Base-by-base conservation (phyloP, 2,888 invertebrate genomes). In the Melanophora roralis region DNA sequence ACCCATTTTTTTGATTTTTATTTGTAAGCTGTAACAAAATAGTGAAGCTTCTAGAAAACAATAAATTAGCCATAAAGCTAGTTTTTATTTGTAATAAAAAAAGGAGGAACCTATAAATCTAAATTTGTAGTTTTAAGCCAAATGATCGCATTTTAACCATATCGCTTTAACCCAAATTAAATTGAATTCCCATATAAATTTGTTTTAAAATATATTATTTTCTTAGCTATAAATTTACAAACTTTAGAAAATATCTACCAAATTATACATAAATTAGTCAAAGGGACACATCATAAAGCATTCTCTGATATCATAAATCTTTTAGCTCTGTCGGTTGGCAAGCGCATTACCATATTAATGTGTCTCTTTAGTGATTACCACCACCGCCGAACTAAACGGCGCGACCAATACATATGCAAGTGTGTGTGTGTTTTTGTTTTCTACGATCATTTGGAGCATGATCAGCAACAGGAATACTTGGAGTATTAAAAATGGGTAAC, bases 231-330 rank as follows among this genome's bases (percentile, higher is more conserved):
- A 27, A 14, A 14, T 32, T 6, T 71, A 51, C 16, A 43, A 34
- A n/a, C n/a, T 9, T 12, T 27, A 21, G 51, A 5, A 78, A 67
- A 60, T 32, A 67, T 64, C 45, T 40, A 68, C 51, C 27, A 69
- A 53, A 51, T 60, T 34, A 65, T 55, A 76, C 72, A 82, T 88
- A 88, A 88, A 88, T 88, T 88, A 88, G 86, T 86, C 86, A 86
- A 86, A 86, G 84, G 85, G 85, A 86, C 88, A 88, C 87, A 84
- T 86, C 88, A 88, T 88, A 88, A 88, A 89, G 87, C 89, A 88
- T 89, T 87, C 83, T 83, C 72, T 86, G 87, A 86, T 86, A 86
- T 84, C 86, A 88, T 89, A 88, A 88, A 88, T 88, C 85, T 83
- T 79, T 72, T 84, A 53, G 76, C 84, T 78, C 84, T 85, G 85